Evolutionary conservation across 35 echinoderm and acorn worm species (phyloP).

Genomic region (Ophiothrix spiculata): DNA sequence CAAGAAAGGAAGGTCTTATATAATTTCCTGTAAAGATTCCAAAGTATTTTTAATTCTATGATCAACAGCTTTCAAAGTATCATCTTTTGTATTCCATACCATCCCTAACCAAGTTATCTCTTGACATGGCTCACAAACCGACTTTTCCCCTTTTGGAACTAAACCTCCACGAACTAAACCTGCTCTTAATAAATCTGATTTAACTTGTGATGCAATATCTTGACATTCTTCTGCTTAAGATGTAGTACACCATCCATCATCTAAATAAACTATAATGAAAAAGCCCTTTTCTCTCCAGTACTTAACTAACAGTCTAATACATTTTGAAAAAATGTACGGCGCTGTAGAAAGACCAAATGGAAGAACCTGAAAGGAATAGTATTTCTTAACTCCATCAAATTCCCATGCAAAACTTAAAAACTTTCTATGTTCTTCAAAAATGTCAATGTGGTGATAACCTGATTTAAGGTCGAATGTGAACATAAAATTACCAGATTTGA

Average conservation of each 20-base stretch:
- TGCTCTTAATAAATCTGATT: no score
- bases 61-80: no score
- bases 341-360: constrained; percentile 17
- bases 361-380: neutral
- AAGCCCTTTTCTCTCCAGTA: neutral
- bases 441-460: constrained; percentile 17
- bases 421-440: neutral
- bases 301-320: neutral
- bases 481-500: neutral
- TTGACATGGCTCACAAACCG: no score
- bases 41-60: no score
- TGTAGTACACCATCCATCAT: neutral
- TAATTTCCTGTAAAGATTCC: no score
- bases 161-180: no score
- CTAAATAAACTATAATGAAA: neutral
- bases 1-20: no score
- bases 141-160: no score
- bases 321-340: constrained; percentile 13
- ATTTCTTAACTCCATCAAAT: neutral
- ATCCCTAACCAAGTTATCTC: no score
- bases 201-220: no score
- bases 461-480: constrained; percentile 12
- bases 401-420: constrained; percentile 1
- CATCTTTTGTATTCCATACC: no score
- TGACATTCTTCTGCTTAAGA: no score